Percentiles rank a stretch among this genome's conserved stretches.
These are phyloP conservation scores for Martes martes DNA, from an alignment of 2,113 vertebrate species.

Conservation along the genomic window DNA sequence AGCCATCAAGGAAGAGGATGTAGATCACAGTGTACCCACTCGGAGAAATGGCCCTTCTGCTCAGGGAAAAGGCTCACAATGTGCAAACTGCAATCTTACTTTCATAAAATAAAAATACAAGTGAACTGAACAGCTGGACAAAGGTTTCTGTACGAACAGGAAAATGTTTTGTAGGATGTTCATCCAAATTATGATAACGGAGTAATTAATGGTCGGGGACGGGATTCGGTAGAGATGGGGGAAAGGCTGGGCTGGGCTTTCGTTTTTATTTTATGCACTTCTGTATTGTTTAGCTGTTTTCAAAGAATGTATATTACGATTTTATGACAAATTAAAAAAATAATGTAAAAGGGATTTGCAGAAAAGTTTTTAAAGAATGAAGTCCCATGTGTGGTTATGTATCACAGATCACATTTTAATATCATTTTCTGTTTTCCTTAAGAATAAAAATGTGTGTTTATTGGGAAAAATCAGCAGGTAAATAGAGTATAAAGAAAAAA, in stretches of 20 bases:
- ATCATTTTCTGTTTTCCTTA: background rate
- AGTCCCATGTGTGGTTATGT: background rate
- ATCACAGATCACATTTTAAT: background rate
- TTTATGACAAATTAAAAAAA: background rate
- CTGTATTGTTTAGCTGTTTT: background rate
- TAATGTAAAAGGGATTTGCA: background rate
- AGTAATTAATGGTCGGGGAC: background rate
- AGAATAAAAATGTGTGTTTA: background rate
- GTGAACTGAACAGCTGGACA: background rate
- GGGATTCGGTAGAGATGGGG: background rate
- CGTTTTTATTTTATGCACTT: background rate
- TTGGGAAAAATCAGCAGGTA: background rate
- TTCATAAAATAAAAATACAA: background rate
- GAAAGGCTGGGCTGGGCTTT: background rate
- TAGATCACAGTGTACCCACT: accelerated
- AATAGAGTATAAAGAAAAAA: background rate
- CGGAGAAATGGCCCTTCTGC: accelerated
- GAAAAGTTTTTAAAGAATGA: background rate
- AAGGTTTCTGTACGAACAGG: background rate
- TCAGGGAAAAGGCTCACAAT: background rate
- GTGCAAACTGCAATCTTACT: background rate
- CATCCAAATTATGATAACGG: background rate
- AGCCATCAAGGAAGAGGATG: background rate
- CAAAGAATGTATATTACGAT: background rate
- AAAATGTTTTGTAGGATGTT: background rate